Percentiles rank a stretch among this genome's conserved stretches.
phyloP scores from a whole-genome alignment of 1,140 invertebrate species.

The Dryas iulia region DNA sequence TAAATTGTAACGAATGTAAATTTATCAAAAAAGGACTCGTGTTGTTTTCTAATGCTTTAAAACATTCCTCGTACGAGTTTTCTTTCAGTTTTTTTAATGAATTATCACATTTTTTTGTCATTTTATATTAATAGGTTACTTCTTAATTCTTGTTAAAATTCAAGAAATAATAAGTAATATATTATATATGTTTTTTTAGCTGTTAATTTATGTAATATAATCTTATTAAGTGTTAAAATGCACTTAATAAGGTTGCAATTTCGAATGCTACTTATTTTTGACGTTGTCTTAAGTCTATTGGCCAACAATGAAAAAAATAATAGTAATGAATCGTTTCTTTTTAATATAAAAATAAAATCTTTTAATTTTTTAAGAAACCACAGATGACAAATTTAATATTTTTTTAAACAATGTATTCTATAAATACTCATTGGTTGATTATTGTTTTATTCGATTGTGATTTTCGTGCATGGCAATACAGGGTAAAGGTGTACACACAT shows the following conservation, averaged over 20 bases:
- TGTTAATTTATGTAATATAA: too few species aligned
- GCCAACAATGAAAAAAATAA: too few species aligned
- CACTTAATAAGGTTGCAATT: too few species aligned
- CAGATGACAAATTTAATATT: slow-evolving; percentile 13
- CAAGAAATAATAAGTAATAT: slow-evolving; percentile 31
- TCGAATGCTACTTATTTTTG: too few species aligned
- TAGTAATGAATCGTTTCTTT: too few species aligned
- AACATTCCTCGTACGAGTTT: background rate
- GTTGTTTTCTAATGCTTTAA: slow-evolving; percentile 6
- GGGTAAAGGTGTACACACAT: slow-evolving; percentile 22
- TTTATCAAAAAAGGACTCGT: background rate
- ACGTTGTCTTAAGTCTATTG: too few species aligned
- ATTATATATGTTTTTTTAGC: background rate
- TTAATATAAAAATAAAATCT: too few species aligned
- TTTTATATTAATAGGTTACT: slow-evolving; percentile 7
- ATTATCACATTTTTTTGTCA: background rate
- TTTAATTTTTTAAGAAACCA: background rate
- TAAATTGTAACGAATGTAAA: background rate
- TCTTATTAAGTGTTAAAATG: too few species aligned
- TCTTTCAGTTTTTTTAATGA: background rate
- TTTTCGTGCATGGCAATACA: slow-evolving; percentile 28
- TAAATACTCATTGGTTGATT: slow-evolving; percentile 56
- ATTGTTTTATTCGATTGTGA: slow-evolving; percentile 37
- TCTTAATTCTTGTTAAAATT: slow-evolving; percentile 26
- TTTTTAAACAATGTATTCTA: slow-evolving; percentile 6